phyloP scores from a whole-genome alignment of 2,888 invertebrate genomes.

The Eupithecia exiguata region DNA sequence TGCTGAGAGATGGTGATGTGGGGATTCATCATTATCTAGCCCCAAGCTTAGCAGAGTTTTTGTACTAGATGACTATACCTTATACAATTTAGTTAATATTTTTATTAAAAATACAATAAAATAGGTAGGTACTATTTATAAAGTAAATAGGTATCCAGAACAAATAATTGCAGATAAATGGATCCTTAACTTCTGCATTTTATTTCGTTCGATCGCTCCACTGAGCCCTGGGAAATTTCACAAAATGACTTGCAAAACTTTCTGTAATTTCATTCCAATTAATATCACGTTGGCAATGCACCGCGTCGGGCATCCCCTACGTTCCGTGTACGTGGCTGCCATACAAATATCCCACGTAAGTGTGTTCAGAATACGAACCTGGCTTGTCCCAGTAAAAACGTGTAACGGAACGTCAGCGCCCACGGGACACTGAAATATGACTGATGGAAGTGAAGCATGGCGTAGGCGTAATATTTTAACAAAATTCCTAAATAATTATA shows the following conservation, averaged over 20 bases:
- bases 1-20: too few relatives aligned
- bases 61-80: too few relatives aligned
- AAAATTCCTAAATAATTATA: conserved; percentile 22
- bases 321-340: conserved; percentile 39
- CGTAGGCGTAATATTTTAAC: conserved; percentile 23
- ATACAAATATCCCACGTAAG: conserved; percentile 36
- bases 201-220: background rate
- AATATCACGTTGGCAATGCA: conserved; percentile 32
- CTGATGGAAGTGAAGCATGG: conserved; percentile 34
- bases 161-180: background rate
- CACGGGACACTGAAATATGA: conserved; percentile 38
- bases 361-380: conserved; percentile 32
- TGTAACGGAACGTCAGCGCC: conserved; percentile 35
- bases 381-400: conserved; percentile 20
- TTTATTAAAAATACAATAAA: too few relatives aligned
- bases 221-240: conserved; percentile 4
- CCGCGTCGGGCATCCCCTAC: conserved; percentile 32
- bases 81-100: too few relatives aligned
- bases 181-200: background rate
- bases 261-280: conserved; percentile 32
- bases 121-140: too few relatives aligned
- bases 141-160: too few relatives aligned
- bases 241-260: conserved; percentile 25
- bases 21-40: too few relatives aligned
- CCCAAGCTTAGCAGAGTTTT: too few relatives aligned